Evolutionary conservation across 2,113 vertebrate species (phyloP), one percentile per base, ranked within the genome.

Genomic region (Mus spicilegus): DNA sequence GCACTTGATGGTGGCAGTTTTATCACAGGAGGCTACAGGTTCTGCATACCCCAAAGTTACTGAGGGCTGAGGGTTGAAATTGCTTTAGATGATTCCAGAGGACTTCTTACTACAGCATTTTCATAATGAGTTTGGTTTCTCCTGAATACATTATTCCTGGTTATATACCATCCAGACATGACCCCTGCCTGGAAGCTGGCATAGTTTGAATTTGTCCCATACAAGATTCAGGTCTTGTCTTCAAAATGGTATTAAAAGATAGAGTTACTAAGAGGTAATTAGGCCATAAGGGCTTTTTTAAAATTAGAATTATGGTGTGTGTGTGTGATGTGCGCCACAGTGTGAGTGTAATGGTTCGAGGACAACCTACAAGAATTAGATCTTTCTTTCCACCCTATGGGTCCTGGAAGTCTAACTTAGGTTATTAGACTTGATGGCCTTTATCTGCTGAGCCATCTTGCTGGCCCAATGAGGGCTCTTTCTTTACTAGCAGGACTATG

Each of bases 71-170:
- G 80, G 80, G 12, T 22, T 82, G 22, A 65, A 90, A 26, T 22
- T 97, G 13, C 24, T 61, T 3, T 22, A 51, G 6, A n/a, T 42
- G 3, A 96, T 22, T n/a, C 1, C 54, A 82, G 61, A 12, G 49
- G 17, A 75, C 61, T 77, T 93, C 24, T 30, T 54, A 7, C 13
- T 51, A 39, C n/a, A 39, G 26, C 17, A 70, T 90, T 91, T 87
- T 63, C 49, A 30, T 12, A 33, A 12, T 33, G 72, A 67, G 67
- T 11, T 20, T 92, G 20, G 46, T 89, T 95, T 92, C 54, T 94
- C 49, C n/a, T 70, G 49, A n/a, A 19, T 70, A 22, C 78, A n/a
- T 63, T 81, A 76, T 81, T 96, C n/a, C 77, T 94, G 61, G 22
- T 12, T 69, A 1, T 86, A 14, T 73, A 39, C 9, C 28, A 76